Percentiles rank a stretch among this genome's conserved stretches.
Evolutionary conservation across 2,797 vertebrate genomes (phyloP).

Genomic region (Propithecus perrieri): DNA sequence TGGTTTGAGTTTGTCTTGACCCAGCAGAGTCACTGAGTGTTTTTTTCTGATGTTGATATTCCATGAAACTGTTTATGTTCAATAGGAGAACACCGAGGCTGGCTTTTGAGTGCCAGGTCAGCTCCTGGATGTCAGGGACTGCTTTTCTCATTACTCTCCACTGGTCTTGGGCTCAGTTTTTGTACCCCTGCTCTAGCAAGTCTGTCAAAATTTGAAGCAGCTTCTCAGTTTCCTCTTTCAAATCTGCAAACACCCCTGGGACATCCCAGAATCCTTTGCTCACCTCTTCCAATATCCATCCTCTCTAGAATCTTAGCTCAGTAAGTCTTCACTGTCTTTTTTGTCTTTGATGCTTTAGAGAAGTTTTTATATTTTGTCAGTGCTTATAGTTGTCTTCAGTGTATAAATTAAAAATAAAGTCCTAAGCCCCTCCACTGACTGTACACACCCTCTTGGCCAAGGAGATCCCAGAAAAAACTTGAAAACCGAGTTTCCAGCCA

Average conservation of each 20-base stretch:
- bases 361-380: not conserved
- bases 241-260: not conserved
- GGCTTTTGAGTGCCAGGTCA: not conserved
- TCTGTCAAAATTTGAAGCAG: not conserved
- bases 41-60: not conserved
- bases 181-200: not conserved
- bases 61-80: not conserved
- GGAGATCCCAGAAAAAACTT: no score
- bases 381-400: not conserved
- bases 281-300: not conserved
- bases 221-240: not conserved
- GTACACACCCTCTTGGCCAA: no score
- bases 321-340: not conserved
- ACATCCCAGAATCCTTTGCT: not conserved
- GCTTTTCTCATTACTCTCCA: not conserved
- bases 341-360: not conserved
- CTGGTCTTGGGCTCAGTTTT: not conserved
- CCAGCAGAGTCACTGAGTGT: not conserved
- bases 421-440: no score
- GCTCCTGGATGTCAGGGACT: not conserved
- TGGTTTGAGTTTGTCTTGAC: not conserved
- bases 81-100: not conserved
- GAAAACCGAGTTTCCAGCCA: no score
- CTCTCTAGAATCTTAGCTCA: not conserved
- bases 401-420: no score